phyloP scores from a whole-genome alignment of 2,797 vertebrate species.

The Craterocephalus amniculus region DNA sequence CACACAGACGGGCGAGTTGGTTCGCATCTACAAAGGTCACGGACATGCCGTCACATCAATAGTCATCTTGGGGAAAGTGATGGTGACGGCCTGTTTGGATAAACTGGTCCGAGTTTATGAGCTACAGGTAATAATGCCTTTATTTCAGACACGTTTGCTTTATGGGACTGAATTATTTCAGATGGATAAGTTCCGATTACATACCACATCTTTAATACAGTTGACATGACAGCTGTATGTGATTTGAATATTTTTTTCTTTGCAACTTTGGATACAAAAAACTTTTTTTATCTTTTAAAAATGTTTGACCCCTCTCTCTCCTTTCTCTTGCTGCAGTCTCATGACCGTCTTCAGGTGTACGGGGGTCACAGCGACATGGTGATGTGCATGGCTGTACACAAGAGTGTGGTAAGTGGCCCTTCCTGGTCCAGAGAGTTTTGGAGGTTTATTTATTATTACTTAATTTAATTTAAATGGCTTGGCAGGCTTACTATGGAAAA shows the following conservation, averaged over 20 bases:
- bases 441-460: not conserved
- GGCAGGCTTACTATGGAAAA: not conserved
- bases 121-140: slow-evolving; percentile 60
- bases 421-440: not conserved
- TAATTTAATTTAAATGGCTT: not conserved
- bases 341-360: slow-evolving; percentile 95
- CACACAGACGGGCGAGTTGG: slow-evolving; percentile 90
- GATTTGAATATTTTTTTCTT: not conserved
- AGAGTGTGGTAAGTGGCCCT: slow-evolving; percentile 88
- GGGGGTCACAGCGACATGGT: slow-evolving; percentile 97
- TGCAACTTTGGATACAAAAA: not conserved
- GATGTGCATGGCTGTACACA: slow-evolving; percentile 96
- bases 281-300: not conserved
- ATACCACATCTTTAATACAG: too few relatives aligned
- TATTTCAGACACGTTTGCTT: not conserved
- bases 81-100: slow-evolving; percentile 96
- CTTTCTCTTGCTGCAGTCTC: slow-evolving; percentile 83
- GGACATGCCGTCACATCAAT: slow-evolving; percentile 92
- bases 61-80: slow-evolving; percentile 93
- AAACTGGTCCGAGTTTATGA: slow-evolving; percentile 95
- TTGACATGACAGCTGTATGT: not conserved
- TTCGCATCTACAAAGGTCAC: slow-evolving; percentile 96
- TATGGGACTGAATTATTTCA: not conserved
- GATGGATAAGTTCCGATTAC: not conserved
- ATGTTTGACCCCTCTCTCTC: not conserved